Base-by-base conservation (phyloP, 2,797 vertebrate species). In the Melanotaenia nigrans region DNA sequence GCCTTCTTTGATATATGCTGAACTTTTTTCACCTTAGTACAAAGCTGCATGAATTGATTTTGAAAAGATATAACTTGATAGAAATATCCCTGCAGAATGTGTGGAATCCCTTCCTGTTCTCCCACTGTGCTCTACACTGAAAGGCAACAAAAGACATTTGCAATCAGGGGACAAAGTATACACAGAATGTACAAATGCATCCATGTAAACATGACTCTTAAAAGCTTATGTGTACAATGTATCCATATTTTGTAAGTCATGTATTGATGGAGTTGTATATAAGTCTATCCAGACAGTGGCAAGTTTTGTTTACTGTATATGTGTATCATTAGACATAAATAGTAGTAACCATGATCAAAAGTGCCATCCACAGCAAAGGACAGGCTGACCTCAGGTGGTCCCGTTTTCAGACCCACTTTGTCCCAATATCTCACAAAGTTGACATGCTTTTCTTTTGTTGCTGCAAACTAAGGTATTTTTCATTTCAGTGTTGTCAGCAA, bases 381-480 rank as follows among this genome's bases (percentile, higher is more conserved):
- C 85, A 54, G 64, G 57, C 72, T 91, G 90, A 92, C 89, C 87
- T 92, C 79, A 64, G 67, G 76, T 73, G 75, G 78, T 79, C 71
- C 68, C 76, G 74, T 82, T 78, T 73, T 85, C 65, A 81, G 77
- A 82, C 77, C 80, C 82, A 76, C 49, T 20, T 70, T 81, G 78
- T 78, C 82, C 88, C 75, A 84, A 85, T 85, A 86, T 87, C 82
- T 85, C 85, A 71, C 61, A 87, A 82, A 83, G 73, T 86, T 88
- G 87, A 89, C 71, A 61, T 58, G 86, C 77, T 87, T 90, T 85
- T 79, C 71, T 89, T 85, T 88, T 85, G 79, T 80, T 86, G 79
- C 84, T 92, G 92, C 94, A 90, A 90, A 93, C 91, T 93, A 87
- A 94, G 93, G 93, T 94, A 93, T 94, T 94, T 94, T 92, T 87